Base-by-base conservation (phyloP, 2,888 invertebrate species). In the Diploptera punctata region DNA sequence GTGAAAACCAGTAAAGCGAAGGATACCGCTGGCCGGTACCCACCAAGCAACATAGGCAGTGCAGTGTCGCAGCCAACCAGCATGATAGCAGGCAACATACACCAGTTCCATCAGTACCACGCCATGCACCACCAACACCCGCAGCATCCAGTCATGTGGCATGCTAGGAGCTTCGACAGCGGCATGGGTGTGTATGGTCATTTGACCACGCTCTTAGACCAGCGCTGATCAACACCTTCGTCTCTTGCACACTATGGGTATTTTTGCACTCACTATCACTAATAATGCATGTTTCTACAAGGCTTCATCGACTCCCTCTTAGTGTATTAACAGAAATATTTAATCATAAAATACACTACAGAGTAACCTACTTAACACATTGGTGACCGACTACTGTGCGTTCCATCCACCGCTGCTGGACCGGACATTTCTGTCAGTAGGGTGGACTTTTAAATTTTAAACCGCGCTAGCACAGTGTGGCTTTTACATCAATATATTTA, bases 81-180 rank as follows among this genome's bases (percentile, higher is more conserved):
- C 18, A n/a, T 44, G 44, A 16, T 5, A 1, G 21, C 54, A 13
- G 33, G 33, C 33, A 33, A 10, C 33, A 33, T 33, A 33, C 65
- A 65, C 26, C 47, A 65, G 26, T 52, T 65, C 71, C 73, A 70
- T 19, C 71, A 75, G 47, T 61, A 54, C 62, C 84, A 86, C 83
- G 78, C 81, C 77, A 87, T 86, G 77, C 86, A 85, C 76, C 84
- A 86, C 76, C 83, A 82, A 78, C 84, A 79, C 76, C 87, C 84
- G 79, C 83, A 81, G 76, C 86, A 79, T 69, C 85, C 86, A 62
- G 88, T 90, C 79, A 91, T 95, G 87, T 94, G 94, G 91, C 95
- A 94, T 83, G 92, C 95, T 74, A 90, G 94, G 85, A 94, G 94
- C 83, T 94, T 91, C 85, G 95, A 95, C 85, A 94, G 93, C 84